Percentiles rank a stretch among this genome's conserved stretches.
Conservation (phyloP, 2,888 invertebrate species). For the Pollenia amentaria region DNA sequence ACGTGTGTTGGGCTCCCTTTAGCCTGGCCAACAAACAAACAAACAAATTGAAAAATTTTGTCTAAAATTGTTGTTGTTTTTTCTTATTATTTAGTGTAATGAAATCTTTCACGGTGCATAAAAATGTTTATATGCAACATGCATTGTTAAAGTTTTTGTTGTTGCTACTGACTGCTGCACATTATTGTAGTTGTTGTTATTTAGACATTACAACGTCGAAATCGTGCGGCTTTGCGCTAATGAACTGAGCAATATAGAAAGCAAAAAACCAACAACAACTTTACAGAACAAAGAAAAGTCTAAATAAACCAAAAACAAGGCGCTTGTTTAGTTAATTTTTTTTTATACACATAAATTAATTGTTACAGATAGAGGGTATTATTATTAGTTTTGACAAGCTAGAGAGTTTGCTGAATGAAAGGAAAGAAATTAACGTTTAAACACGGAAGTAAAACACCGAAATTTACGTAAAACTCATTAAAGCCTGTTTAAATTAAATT, state of each 20-base stretch:
- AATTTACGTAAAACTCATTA: no score
- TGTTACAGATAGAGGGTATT: conserved; percentile 61
- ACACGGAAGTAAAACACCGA: no score
- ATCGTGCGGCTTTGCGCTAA: conserved; percentile 81
- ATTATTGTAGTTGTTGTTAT: conserved; percentile 44
- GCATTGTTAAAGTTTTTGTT: conserved; percentile 57
- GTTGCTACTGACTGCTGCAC: conserved; percentile 21
- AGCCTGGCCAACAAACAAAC: neutral
- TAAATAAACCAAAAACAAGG: conserved; percentile 35
- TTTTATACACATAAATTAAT: conserved; percentile 60
- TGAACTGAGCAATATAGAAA: conserved; percentile 80
- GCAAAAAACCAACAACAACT: neutral
- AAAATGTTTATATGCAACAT: conserved; percentile 55
- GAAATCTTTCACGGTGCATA: conserved; percentile 19
- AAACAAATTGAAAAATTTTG: conserved; percentile 24
- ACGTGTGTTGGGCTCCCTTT: conserved; percentile 43
- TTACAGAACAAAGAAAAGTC: neutral
- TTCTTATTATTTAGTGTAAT: conserved; percentile 9
- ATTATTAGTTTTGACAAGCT: conserved; percentile 51
- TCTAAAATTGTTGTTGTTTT: conserved; percentile 28
- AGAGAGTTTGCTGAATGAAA: neutral
- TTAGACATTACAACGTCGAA: conserved; percentile 66
- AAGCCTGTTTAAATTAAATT: no score
- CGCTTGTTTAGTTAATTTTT: conserved; percentile 58
- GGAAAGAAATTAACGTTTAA: no score